phyloP scores from a whole-genome alignment of 53 echinoderm and acorn worm genomes.

The Stichopus horrens region DNA sequence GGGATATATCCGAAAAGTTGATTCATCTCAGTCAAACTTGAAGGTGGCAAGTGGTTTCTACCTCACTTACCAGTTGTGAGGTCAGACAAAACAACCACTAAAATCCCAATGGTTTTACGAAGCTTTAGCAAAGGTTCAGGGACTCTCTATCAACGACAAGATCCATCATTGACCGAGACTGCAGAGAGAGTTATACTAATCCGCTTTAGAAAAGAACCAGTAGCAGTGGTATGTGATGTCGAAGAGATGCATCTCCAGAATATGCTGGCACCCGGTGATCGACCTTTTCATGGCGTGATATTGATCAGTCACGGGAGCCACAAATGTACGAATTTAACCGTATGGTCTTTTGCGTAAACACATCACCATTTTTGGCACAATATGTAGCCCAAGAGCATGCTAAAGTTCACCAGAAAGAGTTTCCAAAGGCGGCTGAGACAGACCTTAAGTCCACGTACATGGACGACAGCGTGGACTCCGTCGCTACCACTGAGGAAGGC shows the following conservation, averaged over 20 bases:
- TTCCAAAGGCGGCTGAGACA: neutral
- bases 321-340: slow-evolving; percentile 30
- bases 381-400: neutral
- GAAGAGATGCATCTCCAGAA: neutral
- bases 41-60: neutral
- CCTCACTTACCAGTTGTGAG: neutral
- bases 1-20: slow-evolving; percentile 28
- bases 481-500: neutral
- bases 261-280: neutral
- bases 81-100: slow-evolving; percentile 2
- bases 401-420: neutral
- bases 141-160: neutral
- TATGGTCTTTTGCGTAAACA: slow-evolving; percentile 20
- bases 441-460: slow-evolving; percentile 4
- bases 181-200: neutral
- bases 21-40: neutral
- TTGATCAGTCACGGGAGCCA: neutral
- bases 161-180: neutral
- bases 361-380: slow-evolving; percentile 4
- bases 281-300: slow-evolving; percentile 5
- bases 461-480: slow-evolving; percentile 41
- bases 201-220: neutral
- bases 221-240: neutral
- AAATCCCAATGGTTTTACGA: neutral
- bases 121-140: neutral